These are phyloP conservation scores for Drosophila micromelanica DNA, from an alignment of 1,140 invertebrate genomes.

Conservation along the genomic window DNA sequence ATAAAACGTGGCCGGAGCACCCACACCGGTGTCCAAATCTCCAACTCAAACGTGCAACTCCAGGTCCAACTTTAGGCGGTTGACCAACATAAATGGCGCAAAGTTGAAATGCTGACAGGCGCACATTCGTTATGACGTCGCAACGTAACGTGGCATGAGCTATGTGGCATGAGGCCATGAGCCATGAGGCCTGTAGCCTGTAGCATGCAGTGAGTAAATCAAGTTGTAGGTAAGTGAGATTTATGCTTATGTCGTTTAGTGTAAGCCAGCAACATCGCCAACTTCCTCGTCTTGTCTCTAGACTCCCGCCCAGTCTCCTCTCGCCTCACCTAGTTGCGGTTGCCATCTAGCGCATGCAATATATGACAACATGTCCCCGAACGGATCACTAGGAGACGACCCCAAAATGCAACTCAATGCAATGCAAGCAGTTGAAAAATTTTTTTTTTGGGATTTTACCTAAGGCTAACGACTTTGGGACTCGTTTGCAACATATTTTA, in stretches of 20 bases:
- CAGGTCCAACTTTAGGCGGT: slow-evolving; percentile 55
- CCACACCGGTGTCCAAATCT: slow-evolving; percentile 53
- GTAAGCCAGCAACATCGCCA: slow-evolving; percentile 67
- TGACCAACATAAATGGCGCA: slow-evolving; percentile 82
- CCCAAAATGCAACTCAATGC: slow-evolving; percentile 36
- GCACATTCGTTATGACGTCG: slow-evolving; percentile 79
- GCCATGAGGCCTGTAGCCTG: slow-evolving; percentile 14
- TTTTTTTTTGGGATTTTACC: slow-evolving; percentile 5
- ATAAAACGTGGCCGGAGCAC: slow-evolving; percentile 59
- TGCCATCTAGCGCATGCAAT: slow-evolving; percentile 49
- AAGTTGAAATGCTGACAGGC: slow-evolving; percentile 82
- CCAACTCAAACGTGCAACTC: slow-evolving; percentile 24
- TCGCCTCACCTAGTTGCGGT: slow-evolving; percentile 19
- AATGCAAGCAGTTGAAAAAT: slow-evolving; percentile 16
- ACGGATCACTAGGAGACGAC: slow-evolving; percentile 55
- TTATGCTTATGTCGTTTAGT: slow-evolving; percentile 81
- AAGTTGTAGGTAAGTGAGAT: slow-evolving; percentile 82
- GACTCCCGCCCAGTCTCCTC: neutral
- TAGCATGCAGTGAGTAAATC: slow-evolving; percentile 70
- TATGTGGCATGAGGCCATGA: slow-evolving; percentile 40
- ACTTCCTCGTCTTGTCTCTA: slow-evolving; percentile 30
- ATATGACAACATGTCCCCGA: slow-evolving; percentile 67
- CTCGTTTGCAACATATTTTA: slow-evolving; percentile 8
- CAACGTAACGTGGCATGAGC: slow-evolving; percentile 35
- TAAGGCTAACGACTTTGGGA: neutral